Percentiles rank a stretch among this genome's conserved stretches.
These are phyloP conservation scores for Apamea sordens DNA, from an alignment of 2,888 invertebrate genomes.

Conservation along the genomic window DNA sequence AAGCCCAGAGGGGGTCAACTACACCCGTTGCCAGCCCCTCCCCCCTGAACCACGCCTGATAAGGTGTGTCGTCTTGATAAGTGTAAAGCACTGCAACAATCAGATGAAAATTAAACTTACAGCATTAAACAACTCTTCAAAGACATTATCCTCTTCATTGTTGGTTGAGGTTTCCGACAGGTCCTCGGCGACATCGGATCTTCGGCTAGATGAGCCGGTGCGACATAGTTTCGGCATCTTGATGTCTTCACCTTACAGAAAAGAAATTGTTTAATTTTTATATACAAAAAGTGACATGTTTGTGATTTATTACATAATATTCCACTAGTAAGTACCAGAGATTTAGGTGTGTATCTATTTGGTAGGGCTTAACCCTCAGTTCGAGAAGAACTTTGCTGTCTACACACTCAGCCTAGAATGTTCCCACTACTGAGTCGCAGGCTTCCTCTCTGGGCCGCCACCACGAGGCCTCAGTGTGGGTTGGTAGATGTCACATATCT, in stretches of 20 bases:
- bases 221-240: conserved; percentile 84
- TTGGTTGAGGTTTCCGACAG: conserved; percentile 93
- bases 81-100: not conserved
- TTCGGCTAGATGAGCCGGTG: conserved; percentile 84
- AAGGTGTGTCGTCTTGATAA: not conserved
- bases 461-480: not conserved
- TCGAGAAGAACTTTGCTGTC: not conserved
- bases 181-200: conserved; percentile 91
- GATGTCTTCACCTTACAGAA: conserved; percentile 82
- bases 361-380: not conserved
- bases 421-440: not conserved
- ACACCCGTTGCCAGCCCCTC: too few relatives aligned
- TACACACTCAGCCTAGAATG: not conserved
- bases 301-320: not conserved
- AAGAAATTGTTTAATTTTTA: not conserved
- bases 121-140: conserved; percentile 97
- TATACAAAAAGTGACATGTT: not conserved
- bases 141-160: conserved; percentile 94
- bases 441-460: not conserved
- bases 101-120: conserved; percentile 81
- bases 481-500: not conserved
- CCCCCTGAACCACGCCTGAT: not conserved
- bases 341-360: not conserved
- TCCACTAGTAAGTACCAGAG: not conserved
- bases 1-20: too few relatives aligned